Base-by-base conservation (phyloP, 2,797 vertebrate genomes). In the Siniperca undulata region DNA sequence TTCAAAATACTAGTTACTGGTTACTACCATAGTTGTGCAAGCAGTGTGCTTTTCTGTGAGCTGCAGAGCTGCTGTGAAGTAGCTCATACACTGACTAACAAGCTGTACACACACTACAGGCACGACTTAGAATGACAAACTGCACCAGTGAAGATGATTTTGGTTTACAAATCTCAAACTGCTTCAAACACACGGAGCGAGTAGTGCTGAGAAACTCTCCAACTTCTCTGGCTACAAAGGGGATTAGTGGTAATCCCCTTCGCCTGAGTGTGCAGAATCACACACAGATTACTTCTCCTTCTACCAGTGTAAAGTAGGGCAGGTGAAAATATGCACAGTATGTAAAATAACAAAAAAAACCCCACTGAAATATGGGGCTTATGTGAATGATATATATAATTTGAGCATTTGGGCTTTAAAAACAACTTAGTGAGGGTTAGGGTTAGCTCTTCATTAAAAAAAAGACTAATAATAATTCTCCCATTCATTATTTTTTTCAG, bases 161-260 rank as follows among this genome's bases (percentile, higher is more conserved):
- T 24, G 20, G 27, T 75, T 78, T 76, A 50, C 9, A 70, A 68
- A 71, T 55, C 48, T 27, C 40, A 78, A 71, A 44, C 24, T 34
- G 55, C 67, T 56, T 61, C 66, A 58, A 22, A 53, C 68, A 40
- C 71, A 71, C 16, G 10, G 74, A 79, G 73, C 14, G 52, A 73
- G 67, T 30, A 72, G 72, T 55, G 44, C 67, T 50, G 67, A 82
- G 40, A 80, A 85, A 84, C 55, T 65, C 68, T 78, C 65, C 36
- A 80, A 83, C 64, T 81, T 82, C 81, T 89, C 82, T 67, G 78
- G 77, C 83, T 89, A 59, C 77, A 68, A 64, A 82, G 77, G 76
- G 83, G 87, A 85, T 88, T 84, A 84, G 86, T 19, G 77, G 62
- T 90, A 92, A 90, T 89, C 80, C 74, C 78, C 58, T 70, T 90